Percentiles rank a stretch among this genome's conserved stretches.
These are phyloP conservation scores for silkworm (Bombyx mori) DNA, from an alignment of 1,140 invertebrate species.

Conservation along the genomic window ASM3026992v2 NC_085116.1:11488501-11489000, in stretches of 20 bases:
- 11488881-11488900: conserved; percentile 62
- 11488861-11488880: conserved; percentile 65
- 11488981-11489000: conserved; percentile 26
- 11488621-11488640: conserved; percentile 24
- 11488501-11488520: conserved; percentile 16
- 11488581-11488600: conserved; percentile 25
- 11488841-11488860: conserved; percentile 64
- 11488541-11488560: conserved; percentile 39
- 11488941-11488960: conserved; percentile 62
- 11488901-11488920: conserved; percentile 71
- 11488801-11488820: conserved; percentile 52
- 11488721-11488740: conserved; percentile 52
- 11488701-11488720: conserved; percentile 41
- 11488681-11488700: conserved; percentile 65
- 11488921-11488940: conserved; percentile 56
- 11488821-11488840: conserved; percentile 57
- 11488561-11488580: conserved; percentile 42
- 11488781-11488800: conserved; percentile 64
- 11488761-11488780: conserved; percentile 69
- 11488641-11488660: conserved; percentile 55
- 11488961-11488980: conserved; percentile 50
- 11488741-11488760: conserved; percentile 62
- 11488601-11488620: conserved; percentile 43
- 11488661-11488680: conserved; percentile 46
- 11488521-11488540: conserved; percentile 25